A percentile compares a stretch with the other conserved stretches of the same genome.
Evolutionary conservation across 2,113 vertebrate species (phyloP).

Genomic region (Phyllostomus discolor): DNA sequence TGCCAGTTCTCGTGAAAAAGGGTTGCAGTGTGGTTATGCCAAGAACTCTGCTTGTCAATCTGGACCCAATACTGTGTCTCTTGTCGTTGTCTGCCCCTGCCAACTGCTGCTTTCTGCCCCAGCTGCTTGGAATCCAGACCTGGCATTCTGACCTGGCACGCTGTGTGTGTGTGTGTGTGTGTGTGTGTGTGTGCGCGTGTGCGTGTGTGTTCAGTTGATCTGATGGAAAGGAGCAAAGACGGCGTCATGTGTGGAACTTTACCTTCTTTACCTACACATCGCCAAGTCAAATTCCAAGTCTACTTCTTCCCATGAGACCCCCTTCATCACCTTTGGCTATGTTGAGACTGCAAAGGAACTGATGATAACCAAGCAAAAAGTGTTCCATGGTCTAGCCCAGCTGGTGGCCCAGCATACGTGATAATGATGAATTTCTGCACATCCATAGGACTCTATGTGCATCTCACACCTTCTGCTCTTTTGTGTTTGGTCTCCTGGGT

Average conservation of each 20-base stretch:
- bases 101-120: constrained; percentile 56
- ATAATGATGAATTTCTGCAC: background rate
- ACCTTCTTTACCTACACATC: background rate
- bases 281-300: background rate
- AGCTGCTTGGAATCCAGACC: constrained; percentile 62
- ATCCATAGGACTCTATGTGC: background rate
- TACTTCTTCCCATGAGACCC: background rate
- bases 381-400: background rate
- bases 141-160: constrained; percentile 50
- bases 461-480: background rate
- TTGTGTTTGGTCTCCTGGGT: background rate
- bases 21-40: background rate
- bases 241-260: background rate
- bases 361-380: background rate
- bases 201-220: background rate
- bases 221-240: background rate
- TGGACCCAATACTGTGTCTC: constrained; percentile 25
- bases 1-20: constrained; percentile 13
- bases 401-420: background rate
- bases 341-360: background rate
- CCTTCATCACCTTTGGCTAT: background rate
- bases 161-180: background rate
- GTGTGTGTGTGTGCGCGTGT: background rate
- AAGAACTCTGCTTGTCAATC: constrained; percentile 37
- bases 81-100: constrained; percentile 40